These are phyloP conservation scores for Chironomus riparius DNA, from an alignment of 2,888 invertebrate genomes.

Conservation along the genomic window DNA sequence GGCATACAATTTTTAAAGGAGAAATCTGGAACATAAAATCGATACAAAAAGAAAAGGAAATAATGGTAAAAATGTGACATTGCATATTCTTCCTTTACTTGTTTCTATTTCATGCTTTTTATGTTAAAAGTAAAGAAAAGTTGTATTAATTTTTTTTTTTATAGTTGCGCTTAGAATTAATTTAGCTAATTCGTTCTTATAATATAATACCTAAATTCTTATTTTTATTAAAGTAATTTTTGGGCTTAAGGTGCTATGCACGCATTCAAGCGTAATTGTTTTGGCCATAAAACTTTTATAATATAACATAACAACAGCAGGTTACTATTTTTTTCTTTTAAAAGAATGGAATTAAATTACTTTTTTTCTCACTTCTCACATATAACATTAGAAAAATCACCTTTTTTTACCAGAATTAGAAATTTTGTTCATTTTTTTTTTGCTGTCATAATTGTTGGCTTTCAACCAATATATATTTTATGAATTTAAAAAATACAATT, in stretches of 20 bases:
- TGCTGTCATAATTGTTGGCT: no score
- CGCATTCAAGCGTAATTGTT: constrained; percentile 16
- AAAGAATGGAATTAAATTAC: background rate
- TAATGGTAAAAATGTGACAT: background rate
- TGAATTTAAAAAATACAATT: no score
- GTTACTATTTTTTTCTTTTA: background rate
- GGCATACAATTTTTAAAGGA: background rate
- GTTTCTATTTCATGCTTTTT: background rate
- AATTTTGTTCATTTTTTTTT: no score
- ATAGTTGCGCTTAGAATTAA: background rate
- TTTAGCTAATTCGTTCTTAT: background rate
- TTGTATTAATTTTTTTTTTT: background rate
- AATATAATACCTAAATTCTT: no score
- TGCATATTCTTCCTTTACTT: background rate
- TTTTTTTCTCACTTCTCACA: no score
- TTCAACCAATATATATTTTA: no score
- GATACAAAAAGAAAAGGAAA: background rate
- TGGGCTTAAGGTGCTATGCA: background rate
- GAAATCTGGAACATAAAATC: constrained; percentile 10
- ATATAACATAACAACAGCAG: background rate
- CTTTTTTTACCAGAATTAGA: no score
- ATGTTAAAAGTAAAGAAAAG: background rate
- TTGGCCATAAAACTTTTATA: background rate
- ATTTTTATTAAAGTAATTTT: no score
- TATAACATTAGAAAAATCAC: no score